Evolutionary conservation across 2,888 invertebrate genomes (phyloP).

Genomic region (Ferrisia virgata): DNA sequence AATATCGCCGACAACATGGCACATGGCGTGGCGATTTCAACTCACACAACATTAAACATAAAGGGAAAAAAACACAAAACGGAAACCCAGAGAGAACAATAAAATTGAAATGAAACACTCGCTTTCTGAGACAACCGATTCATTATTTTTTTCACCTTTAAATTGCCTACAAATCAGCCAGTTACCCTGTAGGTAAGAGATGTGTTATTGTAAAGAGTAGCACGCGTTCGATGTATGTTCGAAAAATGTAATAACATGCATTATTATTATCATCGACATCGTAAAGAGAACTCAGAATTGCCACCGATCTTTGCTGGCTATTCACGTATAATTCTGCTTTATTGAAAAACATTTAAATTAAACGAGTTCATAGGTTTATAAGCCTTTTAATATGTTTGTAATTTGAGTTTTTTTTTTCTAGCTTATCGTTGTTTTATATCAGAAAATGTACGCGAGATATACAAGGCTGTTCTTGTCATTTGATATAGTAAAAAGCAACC

Average conservation of each 20-base stretch:
- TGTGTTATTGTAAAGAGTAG: not conserved
- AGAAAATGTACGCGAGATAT: not conserved
- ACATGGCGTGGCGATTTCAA: no score
- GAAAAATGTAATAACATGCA: not conserved
- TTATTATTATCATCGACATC: not conserved
- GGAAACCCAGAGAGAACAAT: not conserved
- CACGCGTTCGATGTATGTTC: constrained; percentile 16
- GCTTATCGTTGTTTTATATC: not conserved
- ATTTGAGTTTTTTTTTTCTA: constrained; percentile 1
- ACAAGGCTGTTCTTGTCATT: constrained; percentile 19
- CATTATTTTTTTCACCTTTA: constrained; percentile 16
- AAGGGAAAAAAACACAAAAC: not conserved
- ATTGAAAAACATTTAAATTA: not conserved
- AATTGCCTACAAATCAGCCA: not conserved
- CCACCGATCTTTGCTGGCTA: not conserved
- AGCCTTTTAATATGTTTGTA: constrained; percentile 10
- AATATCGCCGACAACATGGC: not conserved
- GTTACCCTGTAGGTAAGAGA: not conserved
- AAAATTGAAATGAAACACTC: not conserved
- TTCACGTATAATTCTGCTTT: no score
- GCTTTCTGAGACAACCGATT: not conserved
- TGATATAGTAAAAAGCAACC: constrained; percentile 9
- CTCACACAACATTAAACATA: no score
- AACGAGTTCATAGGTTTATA: not conserved
- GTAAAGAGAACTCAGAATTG: not conserved